These are phyloP conservation scores for Chitala chitala DNA, from an alignment of 2,113 vertebrate species.

Conservation along the genomic window DNA sequence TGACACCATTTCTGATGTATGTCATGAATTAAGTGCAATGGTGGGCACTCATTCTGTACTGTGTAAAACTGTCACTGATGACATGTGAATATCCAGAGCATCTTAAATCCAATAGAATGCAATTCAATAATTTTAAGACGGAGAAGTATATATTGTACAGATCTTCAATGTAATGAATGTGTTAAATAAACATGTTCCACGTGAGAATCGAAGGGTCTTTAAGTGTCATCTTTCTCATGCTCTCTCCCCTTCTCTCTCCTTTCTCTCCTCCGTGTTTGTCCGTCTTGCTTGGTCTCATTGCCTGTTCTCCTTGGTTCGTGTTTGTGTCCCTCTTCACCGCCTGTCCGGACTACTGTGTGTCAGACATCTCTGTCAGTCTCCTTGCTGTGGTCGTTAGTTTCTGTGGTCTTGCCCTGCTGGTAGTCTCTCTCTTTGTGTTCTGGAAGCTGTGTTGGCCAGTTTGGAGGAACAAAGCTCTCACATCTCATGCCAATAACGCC, in stretches of 20 bases:
- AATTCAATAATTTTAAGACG: no score
- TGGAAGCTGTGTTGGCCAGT: conserved; percentile 98
- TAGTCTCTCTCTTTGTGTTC: conserved; percentile 95
- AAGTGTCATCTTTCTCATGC: conserved; percentile 41
- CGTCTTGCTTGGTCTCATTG: conserved; percentile 39
- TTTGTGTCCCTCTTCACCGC: conserved; percentile 36
- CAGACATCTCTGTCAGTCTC: conserved; percentile 92
- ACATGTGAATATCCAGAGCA: no score
- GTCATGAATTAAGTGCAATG: no score
- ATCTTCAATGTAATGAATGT: no score
- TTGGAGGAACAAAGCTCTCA: conserved; percentile 85
- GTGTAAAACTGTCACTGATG: no score
- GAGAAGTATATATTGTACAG: no score
- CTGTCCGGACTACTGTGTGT: conserved; percentile 12
- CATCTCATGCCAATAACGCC: conserved; percentile 54
- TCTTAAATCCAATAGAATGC: no score
- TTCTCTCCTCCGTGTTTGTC: conserved; percentile 59
- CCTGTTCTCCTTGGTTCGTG: conserved; percentile 30
- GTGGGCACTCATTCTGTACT: no score
- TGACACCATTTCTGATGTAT: no score
- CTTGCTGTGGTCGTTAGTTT: conserved; percentile 94
- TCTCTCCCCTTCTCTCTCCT: conserved; percentile 45
- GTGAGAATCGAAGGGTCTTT: background rate
- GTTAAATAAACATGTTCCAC: no score
- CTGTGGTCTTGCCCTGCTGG: conserved; percentile 89